Base-by-base conservation (phyloP, 2,113 vertebrate species). In the Pleuronectes platessa region DNA sequence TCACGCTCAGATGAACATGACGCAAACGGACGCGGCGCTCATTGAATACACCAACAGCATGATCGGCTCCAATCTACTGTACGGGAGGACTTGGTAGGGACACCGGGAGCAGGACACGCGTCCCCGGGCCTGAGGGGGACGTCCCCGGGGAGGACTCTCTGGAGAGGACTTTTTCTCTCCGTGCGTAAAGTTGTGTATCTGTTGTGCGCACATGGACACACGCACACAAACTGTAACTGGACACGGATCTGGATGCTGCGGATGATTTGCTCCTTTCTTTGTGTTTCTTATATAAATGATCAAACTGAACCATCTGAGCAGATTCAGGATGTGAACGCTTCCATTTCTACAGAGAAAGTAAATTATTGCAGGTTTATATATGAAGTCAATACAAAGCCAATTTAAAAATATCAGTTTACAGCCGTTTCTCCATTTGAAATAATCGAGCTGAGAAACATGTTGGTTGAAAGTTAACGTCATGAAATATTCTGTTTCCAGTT, bases 41-140 rank as follows among this genome's bases (percentile, higher is more conserved):
- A 94, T 96, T 53, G 97, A 98, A 68, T 98, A 97, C 88, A 94
- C 87, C 55, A 93, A 92, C 86, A 93, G 93, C 74, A 94, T 96
- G 93, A 93, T 96, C 37, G 96, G 93, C 47, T 90, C 96, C 82
- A 96, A 93, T 90, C 92, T 98, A 92, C 96, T 98, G 54, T 99
- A 97, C 78, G 95, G 97, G 86, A 95, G 97, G 86, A 97, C 96
- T 66, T 27, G 26, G 26, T 27, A 27, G 26, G 26, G 26, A 27
- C 26, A 27, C 3, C 31, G 61, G n/a, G 37, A 17, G 13, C 45
- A 1, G 61, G 6, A 47, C 3, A 26, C 26, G 26, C 4, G 26
- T 27, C 26, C 26, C 31, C 59, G 59, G 59, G 58, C 56, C 67
- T 59, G 24, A 1, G 47, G 27, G 59, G 20, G 2, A 0, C 47